Evolutionary conservation across 2,888 invertebrate species (phyloP), one percentile per base, ranked within the genome.

Genomic region (Pardosa pseudoannulata): DNA sequence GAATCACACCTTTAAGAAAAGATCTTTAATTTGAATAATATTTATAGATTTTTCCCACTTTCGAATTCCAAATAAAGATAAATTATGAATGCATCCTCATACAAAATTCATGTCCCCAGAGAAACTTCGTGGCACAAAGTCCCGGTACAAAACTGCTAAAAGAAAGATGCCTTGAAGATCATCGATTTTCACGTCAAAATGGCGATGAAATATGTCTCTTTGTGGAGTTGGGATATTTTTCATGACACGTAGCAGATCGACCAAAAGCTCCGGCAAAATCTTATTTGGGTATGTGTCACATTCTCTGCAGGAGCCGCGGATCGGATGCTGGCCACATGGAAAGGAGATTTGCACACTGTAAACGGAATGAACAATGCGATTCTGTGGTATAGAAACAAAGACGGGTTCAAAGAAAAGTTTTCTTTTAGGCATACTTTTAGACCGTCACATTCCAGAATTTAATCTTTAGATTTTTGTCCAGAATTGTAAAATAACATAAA

Each of bases 191-290:
- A 16, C 46, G 46, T 46, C 46, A 46, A 46, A 46, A 46, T 46
- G 46, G 46, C 16, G 46, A 46, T 46, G 46, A 46, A 46, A 46
- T 46, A 46, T 46, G 46, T 46, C 36, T 36, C 46, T 46, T 46
- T 46, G 46, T 46, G 46, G 46, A 46, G 7, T 46, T 46, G 9
- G 46, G 46, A 16, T 16, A 46, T 46, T 46, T 46, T 46, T 46
- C 46, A 13, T 46, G 46, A 46, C 16, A 46, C 46, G 16, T 16
- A 16, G 46, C 16, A 46, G 5, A 16, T 46, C 46, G 16, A 46
- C 11, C 9, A 16, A 7, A 7, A 46, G 2, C 2, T 46, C 16
- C 16, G 2, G 46, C 46, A 46, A 46, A 46, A 46, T 16, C 46
- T 46, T 46, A 46, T 46, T 46, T 46, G 46, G 46, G 36, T 36